Evolutionary conservation across 64 coral and sea anemone species (phyloP).

Genomic region (Montipora sp.): DNA sequence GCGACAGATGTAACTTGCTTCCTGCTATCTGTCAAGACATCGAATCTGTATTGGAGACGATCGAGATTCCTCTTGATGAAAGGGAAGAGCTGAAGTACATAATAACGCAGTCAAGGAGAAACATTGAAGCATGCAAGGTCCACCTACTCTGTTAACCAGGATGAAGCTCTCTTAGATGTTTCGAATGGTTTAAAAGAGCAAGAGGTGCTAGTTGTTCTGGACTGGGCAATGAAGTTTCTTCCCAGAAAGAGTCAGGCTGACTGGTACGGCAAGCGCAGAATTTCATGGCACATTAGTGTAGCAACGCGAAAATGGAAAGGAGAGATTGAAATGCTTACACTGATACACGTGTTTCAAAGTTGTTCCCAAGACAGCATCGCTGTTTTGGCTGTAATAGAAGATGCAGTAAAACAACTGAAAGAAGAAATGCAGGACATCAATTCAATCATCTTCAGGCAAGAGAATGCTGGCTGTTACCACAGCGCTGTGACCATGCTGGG

Average conservation of each 20-base stretch:
- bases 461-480: background rate
- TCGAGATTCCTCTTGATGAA: background rate
- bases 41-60: background rate
- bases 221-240: constrained; percentile 7
- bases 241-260: background rate
- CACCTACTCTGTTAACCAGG: background rate
- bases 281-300: background rate
- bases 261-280: background rate
- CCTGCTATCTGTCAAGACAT: background rate
- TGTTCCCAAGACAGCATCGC: background rate
- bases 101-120: background rate
- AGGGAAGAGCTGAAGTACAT: background rate
- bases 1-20: too few relatives aligned
- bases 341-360: background rate
- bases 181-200: background rate
- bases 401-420: background rate
- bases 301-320: background rate
- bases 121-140: background rate
- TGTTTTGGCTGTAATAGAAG: background rate
- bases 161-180: background rate
- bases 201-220: background rate
- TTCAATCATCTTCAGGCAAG: background rate
- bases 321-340: background rate
- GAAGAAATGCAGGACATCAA: background rate
- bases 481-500: background rate